Base-by-base conservation (phyloP, 2,113 vertebrate genomes). In the Mastomys coucha region DNA sequence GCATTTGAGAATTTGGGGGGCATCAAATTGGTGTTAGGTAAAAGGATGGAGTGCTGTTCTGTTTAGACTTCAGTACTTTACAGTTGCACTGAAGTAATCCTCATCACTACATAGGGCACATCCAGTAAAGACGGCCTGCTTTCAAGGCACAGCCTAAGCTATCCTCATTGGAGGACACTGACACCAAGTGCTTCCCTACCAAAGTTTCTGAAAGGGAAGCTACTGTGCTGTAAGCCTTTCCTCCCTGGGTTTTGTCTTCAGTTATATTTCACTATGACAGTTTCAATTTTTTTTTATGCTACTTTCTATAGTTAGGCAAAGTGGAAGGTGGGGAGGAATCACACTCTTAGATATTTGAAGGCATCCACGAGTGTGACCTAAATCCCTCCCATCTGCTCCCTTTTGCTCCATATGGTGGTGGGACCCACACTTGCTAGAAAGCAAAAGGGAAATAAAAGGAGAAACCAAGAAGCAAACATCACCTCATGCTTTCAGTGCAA, bases 1-100 rank as follows among this genome's bases (percentile, higher is more conserved):
- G 73, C 42, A 63, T 95, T 93, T 94, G 63, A 65, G 53, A 81
- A 88, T 85, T 90, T 96, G 19, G 39, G 42, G 89, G n/a, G 69
- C 19, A 67, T 92, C 33, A 42, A 9, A 58, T 19, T 76, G 28
- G 2, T 76, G 5, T 90, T 80, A 91, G 56, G 28, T 85, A 51
- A 96, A 95, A 94, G 19, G 88, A 91, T 65, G 16, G 26, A 88
- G 36, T 78, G 33, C 1, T 87, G 95, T 95, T 58, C 39, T 76
- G 86, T 96, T 77, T 13, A 69, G 88, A 84, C 36, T 63, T 87
- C 80, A 88, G 14, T 80, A 17, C 73, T 93, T 88, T 39, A 84
- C 2, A 67, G 28, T 90, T 60, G 65, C 13, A 42, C 36, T 76
- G 24, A 33, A 51, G 16, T 85, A 91, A 56, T 19, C 36, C 86